Conservation (phyloP, 1,140 invertebrate species). For the Drosophila parabipectinata region DNA sequence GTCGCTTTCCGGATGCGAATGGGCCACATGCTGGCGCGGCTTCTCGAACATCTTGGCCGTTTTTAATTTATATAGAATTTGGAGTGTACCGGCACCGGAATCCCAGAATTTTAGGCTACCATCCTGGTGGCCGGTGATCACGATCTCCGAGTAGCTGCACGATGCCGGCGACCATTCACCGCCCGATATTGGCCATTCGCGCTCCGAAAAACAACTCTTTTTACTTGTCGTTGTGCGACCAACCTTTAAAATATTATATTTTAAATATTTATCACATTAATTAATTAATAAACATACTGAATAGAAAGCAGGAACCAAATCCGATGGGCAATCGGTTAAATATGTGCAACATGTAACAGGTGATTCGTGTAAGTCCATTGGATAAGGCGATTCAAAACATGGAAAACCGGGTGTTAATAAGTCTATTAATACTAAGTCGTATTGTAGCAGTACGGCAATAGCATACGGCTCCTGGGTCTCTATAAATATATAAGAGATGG, state of each 20-base stretch:
- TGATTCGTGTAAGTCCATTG: conserved; percentile 99
- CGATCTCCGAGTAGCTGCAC: conserved; percentile 98
- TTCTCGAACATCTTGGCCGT: conserved; percentile 97
- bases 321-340: conserved; percentile 98
- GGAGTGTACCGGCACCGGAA: conserved; percentile 95
- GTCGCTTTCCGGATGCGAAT: conserved; percentile 87
- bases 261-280: not conserved
- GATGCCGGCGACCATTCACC: conserved; percentile 97
- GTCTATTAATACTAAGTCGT: conserved; percentile 99
- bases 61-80: conserved; percentile 98
- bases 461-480: conserved; percentile 98
- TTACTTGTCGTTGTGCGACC: conserved; percentile 86
- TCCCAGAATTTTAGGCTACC: conserved; percentile 99
- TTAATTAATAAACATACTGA: conserved; percentile 83
- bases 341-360: conserved; percentile 98
- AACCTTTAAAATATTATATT: conserved; percentile 50
- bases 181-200: conserved; percentile 97
- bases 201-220: conserved; percentile 95
- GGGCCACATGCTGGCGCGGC: conserved; percentile 84
- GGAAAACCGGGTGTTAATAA: conserved; percentile 97
- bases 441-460: conserved; percentile 98
- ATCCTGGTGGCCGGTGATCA: conserved; percentile 98
- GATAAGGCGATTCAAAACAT: conserved; percentile 99
- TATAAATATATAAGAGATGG: conserved; percentile 79
- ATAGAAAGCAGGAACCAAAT: conserved; percentile 96